A percentile compares a stretch with the other conserved stretches of the same genome.
phyloP scores from a whole-genome alignment of 2,113 vertebrate genomes.

The Anas platyrhynchos region DNA sequence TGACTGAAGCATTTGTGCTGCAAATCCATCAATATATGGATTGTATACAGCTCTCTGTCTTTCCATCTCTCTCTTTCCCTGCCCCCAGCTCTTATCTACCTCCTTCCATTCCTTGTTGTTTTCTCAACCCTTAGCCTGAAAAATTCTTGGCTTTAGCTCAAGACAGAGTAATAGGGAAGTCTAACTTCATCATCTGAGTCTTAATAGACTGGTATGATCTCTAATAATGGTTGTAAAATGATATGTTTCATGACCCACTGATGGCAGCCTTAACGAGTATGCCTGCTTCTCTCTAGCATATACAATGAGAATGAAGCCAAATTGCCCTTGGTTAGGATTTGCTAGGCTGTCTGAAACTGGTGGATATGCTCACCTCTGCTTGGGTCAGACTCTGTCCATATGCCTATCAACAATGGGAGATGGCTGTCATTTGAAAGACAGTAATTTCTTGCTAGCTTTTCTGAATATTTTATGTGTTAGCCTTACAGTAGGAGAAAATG shows the following conservation, averaged over 20 bases:
- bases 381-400: neutral
- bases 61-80: neutral
- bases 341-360: neutral
- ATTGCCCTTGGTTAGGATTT: neutral
- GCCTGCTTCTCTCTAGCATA: neutral
- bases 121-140: neutral
- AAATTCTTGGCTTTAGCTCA: neutral
- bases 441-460: constrained; percentile 13
- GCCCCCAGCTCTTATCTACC: neutral
- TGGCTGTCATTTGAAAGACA: neutral
- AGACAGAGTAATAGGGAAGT: neutral
- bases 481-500: neutral
- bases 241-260: neutral
- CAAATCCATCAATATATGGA: constrained; percentile 60
- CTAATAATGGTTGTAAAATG: neutral
- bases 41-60: neutral
- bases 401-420: neutral
- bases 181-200: neutral
- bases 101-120: neutral
- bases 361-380: neutral
- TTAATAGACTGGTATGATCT: neutral
- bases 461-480: constrained; percentile 32
- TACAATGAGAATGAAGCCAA: neutral
- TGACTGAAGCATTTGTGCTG: constrained; percentile 43
- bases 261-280: neutral